Percentiles rank a stretch among this genome's conserved stretches.
phyloP scores from a whole-genome alignment of 2,113 vertebrate genomes.

The Mus spicilegus region DNA sequence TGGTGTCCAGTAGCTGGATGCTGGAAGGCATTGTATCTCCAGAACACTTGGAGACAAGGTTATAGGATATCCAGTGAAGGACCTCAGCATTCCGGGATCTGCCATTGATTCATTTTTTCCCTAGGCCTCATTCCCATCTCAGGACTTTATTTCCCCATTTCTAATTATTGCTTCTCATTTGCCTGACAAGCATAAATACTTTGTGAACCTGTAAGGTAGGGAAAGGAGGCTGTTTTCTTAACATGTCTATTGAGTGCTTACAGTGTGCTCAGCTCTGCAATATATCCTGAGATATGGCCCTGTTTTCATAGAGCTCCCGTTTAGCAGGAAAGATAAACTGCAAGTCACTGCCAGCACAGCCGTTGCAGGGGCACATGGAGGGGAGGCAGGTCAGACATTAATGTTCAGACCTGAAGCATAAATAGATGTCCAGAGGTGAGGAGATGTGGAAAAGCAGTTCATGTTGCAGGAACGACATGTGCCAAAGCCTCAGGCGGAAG shows the following conservation, averaged over 20 bases:
- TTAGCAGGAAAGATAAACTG: constrained; percentile 28
- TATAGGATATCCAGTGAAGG: not conserved
- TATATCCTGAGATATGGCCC: not conserved
- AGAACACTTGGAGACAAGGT: constrained; percentile 23
- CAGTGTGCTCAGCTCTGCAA: not conserved
- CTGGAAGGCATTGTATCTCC: constrained; percentile 28
- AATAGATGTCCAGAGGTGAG: constrained; percentile 62
- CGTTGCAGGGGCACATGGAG: not conserved
- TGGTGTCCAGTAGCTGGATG: constrained; percentile 7
- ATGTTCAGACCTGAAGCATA: constrained; percentile 50
- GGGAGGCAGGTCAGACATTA: constrained; percentile 31
- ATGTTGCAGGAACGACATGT: constrained; percentile 34
- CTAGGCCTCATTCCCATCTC: not conserved
- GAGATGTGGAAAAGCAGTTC: constrained; percentile 21
- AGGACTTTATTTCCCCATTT: constrained; percentile 36
- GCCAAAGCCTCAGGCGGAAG: constrained; percentile 66
- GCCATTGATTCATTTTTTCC: not conserved
- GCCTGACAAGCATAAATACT: constrained; percentile 22
- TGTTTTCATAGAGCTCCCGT: not conserved
- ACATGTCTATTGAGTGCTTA: not conserved
- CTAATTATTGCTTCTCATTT: constrained; percentile 19
- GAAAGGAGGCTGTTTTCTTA: constrained; percentile 45
- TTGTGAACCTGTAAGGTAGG: not conserved
- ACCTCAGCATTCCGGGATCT: constrained; percentile 4
- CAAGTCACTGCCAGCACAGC: constrained; percentile 1